phyloP scores from a whole-genome alignment of 1,140 invertebrate genomes.

The Heliconius himera region DNA sequence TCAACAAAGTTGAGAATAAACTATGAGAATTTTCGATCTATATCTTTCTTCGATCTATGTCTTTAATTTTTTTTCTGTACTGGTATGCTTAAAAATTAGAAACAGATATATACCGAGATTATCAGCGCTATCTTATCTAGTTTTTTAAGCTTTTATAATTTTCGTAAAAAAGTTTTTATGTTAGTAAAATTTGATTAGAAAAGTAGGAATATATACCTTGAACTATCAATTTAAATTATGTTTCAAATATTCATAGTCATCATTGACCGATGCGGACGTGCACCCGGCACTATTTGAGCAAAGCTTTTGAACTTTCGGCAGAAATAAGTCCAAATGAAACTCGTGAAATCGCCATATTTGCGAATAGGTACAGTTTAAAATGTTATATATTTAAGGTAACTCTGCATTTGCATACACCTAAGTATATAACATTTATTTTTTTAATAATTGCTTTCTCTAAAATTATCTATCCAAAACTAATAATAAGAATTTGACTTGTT shows the following conservation, averaged over 20 bases:
- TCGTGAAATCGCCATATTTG: conserved; percentile 19
- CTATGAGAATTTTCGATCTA: background rate
- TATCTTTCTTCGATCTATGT: background rate
- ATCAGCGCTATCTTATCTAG: background rate
- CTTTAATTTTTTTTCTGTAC: background rate
- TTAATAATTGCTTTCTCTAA: background rate
- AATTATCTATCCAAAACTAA: background rate
- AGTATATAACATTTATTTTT: background rate
- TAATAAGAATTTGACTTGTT: background rate
- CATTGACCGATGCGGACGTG: conserved; percentile 51
- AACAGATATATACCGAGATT: background rate
- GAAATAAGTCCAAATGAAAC: conserved; percentile 61
- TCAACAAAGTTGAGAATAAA: conserved; percentile 1
- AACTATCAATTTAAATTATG: background rate
- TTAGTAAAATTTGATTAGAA: background rate
- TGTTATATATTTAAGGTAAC: background rate
- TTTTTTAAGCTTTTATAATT: background rate
- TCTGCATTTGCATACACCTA: conserved; percentile 16
- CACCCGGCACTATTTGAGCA: conserved; percentile 39
- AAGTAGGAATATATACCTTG: background rate
- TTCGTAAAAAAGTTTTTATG: background rate
- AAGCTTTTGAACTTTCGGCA: conserved; percentile 45
- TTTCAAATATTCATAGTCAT: conserved; percentile 36
- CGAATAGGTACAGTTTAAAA: conserved; percentile 17
- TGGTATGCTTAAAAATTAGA: background rate